Evolutionary conservation across 1,140 invertebrate genomes (phyloP), one percentile per base, ranked within the genome.

Genomic region (Onthophagus taurus): DNA sequence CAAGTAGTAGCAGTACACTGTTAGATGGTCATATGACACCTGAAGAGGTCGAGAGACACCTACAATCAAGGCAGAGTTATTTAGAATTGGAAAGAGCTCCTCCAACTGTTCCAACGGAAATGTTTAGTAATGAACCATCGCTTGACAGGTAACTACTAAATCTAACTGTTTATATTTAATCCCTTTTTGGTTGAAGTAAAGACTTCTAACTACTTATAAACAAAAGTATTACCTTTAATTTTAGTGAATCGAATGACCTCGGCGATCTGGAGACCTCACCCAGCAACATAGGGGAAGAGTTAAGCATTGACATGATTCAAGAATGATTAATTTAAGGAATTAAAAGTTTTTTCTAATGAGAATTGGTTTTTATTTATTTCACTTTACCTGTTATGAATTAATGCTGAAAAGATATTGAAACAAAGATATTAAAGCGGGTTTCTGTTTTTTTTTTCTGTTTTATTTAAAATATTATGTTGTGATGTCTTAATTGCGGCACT

Each of bases 71-170:
- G 44, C 86, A 89, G 55, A 80, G 76, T 42, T 83, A 80, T 53
- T 67, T 90, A 60, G 85, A 89, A 60, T 71, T 92, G 31, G 88
- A 91, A 62, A 80, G 86, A 55, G 82, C 89, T 36, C 86, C 87
- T 1, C 79, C 85, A 1, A 90, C 86, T 23, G 84, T 93, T 8
- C 89, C 89, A 6, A 87, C 82, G 31, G 89, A 92, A 66, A 89
- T 92, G 80, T 91, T 94, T 55, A 92, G 87, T 58, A 91, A 91
- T 67, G 89, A 93, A 57, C 83, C 82, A 34, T 86, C 83, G 7
- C 67, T 85, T 46, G 85, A 88, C 58, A 88, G 82, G 81, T 83
- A 62, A 8, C 8, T 44, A 30, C 4, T 31, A 42, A 31, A 31
- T 24, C 12, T 36, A 4, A 31, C 9, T 26, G 18, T 33, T 4